Evolutionary conservation across 2,113 vertebrate species (phyloP), one percentile per base, ranked within the genome.

Genomic region (Paracanthobrama guichenoti): DNA sequence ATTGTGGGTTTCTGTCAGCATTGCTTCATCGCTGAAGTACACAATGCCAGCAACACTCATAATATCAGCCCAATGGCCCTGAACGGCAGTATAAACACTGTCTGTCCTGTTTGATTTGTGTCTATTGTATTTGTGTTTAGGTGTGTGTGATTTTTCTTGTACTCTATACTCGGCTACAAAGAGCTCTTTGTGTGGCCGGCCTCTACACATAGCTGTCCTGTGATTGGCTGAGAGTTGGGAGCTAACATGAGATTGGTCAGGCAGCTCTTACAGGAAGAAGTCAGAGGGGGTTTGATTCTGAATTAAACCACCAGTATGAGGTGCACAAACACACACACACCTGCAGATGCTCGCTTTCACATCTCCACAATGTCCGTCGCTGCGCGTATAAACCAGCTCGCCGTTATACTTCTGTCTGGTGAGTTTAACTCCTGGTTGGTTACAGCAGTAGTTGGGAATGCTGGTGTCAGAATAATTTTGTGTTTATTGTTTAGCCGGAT

Each of bases 391-490:
- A 83, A 62, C 60, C 64, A 86, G n/a, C 72, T 80, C 24, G 8
- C 81, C 4, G 11, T 86, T 50, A 67, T 88, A 11, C 72, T 88
- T 28, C 80, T 88, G 28, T 42, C 50, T n/a, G 87, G 87, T 88
- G 79, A 86, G 87, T 86, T 79, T 42, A 18, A 59, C 18, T 60
- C 26, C 22, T 26, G 18, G 18, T 42, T 53, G 16, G 9, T 28
- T 62, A 55, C 53, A 55, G 8, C 53, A 22, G 53, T 55, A 55
- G 53, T 20, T 55, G 18, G 53, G 7, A 55, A 55, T 55, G 18
- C 16, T 55, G 53, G 53, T 7, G 16, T 53, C 5, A 18, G 50
- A 53, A 18, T 18, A 20, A 16, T 20, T 53, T 53, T 14, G 24
- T 39, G 13, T 67, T 26, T 57, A 16, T 62, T 28, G 8, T 72